Evolutionary conservation across 2,888 invertebrate species (phyloP), one percentile per base, ranked within the genome.

Genomic region (Hecatera dysodea): DNA sequence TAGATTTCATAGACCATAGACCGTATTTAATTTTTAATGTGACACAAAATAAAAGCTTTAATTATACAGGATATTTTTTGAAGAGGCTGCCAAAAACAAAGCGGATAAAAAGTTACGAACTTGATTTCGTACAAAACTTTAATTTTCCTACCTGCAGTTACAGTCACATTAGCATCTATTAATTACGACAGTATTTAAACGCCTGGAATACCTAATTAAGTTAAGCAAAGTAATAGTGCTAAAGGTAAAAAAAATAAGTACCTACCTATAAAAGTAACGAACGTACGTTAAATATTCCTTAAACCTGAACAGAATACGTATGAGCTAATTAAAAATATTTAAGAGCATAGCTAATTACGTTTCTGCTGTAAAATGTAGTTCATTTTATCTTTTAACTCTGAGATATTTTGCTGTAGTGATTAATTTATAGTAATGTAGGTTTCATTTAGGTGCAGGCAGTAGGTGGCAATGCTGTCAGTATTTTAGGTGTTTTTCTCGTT

Each of bases 321-420:
- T 60, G 70, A 80, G 65, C 73, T 76, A 70, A 76, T 81, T 81
- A 77, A 76, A 82, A 70, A 69, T 80, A 67, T 82, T 33, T 57
- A 68, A 60, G 29, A 79, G 68, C 66, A 59, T 59, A 60, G 53
- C 67, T 80, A 72, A 72, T 75, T 81, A 60, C 56, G 17, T 62
- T 50, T 64, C 57, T 60, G 66, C 46, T 42, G 44, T 62, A 68
- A 70, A 65, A 67, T 67, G 11, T 36, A 33, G 11, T 44, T 65
- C 1, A 12, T 48, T 57, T 46, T n/a, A 52, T 69, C 64, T 67
- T 70, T 75, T 75, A 5, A 36, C 17, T 27, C 22, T 42, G 12
- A 55, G 19, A 71, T 17, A 48, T 6, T 39, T 71, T 55, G 1
- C 17, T 33, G 7, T n/a, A 33, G 33, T 24, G 15, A n/a, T 44